Evolutionary conservation across 2,113 vertebrate genomes (phyloP).

Genomic region (Percopsis transmontana): DNA sequence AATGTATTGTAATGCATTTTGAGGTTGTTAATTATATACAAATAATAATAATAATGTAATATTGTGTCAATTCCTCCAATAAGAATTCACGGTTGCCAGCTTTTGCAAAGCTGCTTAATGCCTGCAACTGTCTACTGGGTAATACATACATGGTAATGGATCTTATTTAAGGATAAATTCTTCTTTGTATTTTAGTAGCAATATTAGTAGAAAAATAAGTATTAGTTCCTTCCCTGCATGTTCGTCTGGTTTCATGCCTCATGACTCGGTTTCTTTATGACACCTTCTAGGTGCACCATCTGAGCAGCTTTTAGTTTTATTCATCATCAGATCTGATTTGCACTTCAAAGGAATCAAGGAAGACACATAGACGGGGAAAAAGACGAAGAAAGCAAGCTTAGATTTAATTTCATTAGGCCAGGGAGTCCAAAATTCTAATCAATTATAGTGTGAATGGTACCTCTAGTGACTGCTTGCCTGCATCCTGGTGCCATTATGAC

Average conservation of each 20-base stretch:
- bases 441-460: constrained; percentile 55
- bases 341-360: constrained; percentile 71
- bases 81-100: too few relatives aligned
- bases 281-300: constrained; percentile 60
- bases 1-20: too few relatives aligned
- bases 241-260: constrained; percentile 48
- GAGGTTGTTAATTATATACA: too few relatives aligned
- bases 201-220: too few relatives aligned
- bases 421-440: constrained; percentile 67
- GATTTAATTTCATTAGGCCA: constrained; percentile 53
- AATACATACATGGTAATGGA: too few relatives aligned
- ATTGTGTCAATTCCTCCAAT: too few relatives aligned
- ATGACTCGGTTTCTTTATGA: constrained; percentile 53
- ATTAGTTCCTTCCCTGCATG: too few relatives aligned
- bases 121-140: too few relatives aligned
- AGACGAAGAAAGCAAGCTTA: constrained; percentile 1
- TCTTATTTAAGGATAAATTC: too few relatives aligned
- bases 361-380: constrained; percentile 14
- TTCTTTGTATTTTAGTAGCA: too few relatives aligned
- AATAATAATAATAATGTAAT: too few relatives aligned
- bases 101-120: too few relatives aligned
- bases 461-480: constrained; percentile 53
- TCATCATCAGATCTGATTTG: constrained; percentile 75
- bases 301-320: constrained; percentile 58
- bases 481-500: constrained; percentile 23